A percentile compares a stretch with the other conserved stretches of the same genome.
phyloP scores from a whole-genome alignment of 2,888 invertebrate genomes.

The Cheilosia pagana region DNA sequence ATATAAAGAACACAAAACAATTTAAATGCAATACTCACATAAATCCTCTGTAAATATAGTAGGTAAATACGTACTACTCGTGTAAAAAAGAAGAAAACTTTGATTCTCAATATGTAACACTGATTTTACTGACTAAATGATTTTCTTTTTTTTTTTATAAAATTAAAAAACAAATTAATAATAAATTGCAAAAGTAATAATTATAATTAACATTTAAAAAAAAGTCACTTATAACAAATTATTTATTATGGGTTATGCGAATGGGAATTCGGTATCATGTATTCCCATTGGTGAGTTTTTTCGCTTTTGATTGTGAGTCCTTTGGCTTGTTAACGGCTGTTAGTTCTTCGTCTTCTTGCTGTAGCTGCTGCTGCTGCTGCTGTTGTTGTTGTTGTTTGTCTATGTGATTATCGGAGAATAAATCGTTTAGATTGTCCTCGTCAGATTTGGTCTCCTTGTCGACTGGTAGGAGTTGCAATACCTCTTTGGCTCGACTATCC shows the following conservation, averaged over 20 bases:
- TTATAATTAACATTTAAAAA: slow-evolving; percentile 2
- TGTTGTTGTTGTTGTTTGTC: slow-evolving; percentile 68
- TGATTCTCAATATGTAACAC: slow-evolving; percentile 37
- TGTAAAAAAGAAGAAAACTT: slow-evolving; percentile 22
- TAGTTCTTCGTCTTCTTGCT: slow-evolving; percentile 62
- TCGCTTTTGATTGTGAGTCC: slow-evolving; percentile 75
- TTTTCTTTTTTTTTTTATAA: slow-evolving; percentile 30
- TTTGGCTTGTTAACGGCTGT: slow-evolving; percentile 64
- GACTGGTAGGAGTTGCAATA: slow-evolving; percentile 80
- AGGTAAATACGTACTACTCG: neutral
- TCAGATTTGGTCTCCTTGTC: slow-evolving; percentile 78
- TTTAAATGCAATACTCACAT: slow-evolving; percentile 69
- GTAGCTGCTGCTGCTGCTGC: slow-evolving; percentile 73
- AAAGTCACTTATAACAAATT: slow-evolving; percentile 47
- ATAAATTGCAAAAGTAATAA: slow-evolving; percentile 12
- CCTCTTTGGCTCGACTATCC: slow-evolving; percentile 83
- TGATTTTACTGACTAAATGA: slow-evolving; percentile 48
- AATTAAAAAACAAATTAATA: slow-evolving; percentile 40
- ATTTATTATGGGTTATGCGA: slow-evolving; percentile 75
- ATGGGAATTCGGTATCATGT: slow-evolving; percentile 77
- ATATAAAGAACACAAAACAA: slow-evolving; percentile 11
- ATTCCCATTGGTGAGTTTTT: slow-evolving; percentile 73
- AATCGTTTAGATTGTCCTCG: slow-evolving; percentile 78
- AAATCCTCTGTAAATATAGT: slow-evolving; percentile 38
- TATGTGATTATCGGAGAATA: slow-evolving; percentile 72